Percentiles rank a stretch among this genome's conserved stretches.
These are phyloP conservation scores for Poeciliopsis infans DNA, from an alignment of 2,797 vertebrate species.

Conservation along the genomic window DNA sequence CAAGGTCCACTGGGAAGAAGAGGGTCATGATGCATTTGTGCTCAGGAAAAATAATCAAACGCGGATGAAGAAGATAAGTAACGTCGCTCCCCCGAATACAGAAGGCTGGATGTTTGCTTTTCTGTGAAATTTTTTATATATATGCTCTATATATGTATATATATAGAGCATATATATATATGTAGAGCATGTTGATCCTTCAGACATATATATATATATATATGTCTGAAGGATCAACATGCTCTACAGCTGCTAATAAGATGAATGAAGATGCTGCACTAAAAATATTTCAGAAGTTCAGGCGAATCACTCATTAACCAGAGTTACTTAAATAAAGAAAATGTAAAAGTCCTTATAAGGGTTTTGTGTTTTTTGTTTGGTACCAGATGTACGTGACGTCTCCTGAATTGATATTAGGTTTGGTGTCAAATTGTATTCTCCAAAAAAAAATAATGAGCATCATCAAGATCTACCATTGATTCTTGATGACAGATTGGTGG, in stretches of 20 bases:
- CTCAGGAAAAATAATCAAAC: conserved; percentile 32
- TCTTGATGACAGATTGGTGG: neutral
- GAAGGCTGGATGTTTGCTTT: neutral
- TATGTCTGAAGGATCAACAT: neutral
- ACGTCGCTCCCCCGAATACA: neutral
- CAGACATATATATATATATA: no score
- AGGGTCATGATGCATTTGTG: conserved; percentile 36
- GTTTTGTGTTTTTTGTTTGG: neutral
- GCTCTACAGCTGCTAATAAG: neutral
- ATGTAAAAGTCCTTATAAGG: neutral
- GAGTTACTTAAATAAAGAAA: neutral
- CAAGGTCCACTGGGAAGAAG: conserved; percentile 34
- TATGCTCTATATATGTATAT: no score
- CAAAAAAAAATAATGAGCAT: neutral
- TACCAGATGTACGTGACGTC: neutral
- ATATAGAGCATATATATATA: no score
- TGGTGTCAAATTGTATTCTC: neutral
- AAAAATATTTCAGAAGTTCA: neutral
- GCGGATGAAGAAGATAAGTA: conserved; percentile 11
- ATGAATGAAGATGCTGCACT: neutral
- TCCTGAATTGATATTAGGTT: neutral
- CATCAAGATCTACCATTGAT: neutral
- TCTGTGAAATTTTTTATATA: neutral
- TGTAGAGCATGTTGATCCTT: no score
- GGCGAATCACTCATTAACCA: neutral